Evolutionary conservation across 2,888 invertebrate species (phyloP).

Genomic region (Hydrotaea cyrtoneurina): DNA sequence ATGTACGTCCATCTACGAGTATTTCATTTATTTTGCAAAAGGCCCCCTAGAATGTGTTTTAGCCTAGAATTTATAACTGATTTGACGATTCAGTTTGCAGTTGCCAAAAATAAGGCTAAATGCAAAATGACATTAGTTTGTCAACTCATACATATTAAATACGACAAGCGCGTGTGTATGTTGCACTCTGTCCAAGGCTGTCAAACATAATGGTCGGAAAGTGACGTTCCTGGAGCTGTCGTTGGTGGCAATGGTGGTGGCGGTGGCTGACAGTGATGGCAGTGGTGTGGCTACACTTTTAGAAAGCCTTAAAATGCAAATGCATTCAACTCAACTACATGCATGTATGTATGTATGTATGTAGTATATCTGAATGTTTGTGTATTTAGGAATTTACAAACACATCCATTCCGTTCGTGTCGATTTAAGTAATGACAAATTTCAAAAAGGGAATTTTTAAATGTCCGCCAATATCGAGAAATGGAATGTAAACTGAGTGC

Average conservation of each 20-base stretch:
- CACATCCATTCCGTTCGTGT: constrained; percentile 7
- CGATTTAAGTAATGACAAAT: constrained; percentile 29
- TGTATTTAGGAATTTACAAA: constrained; percentile 11
- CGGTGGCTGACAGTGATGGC: not conserved
- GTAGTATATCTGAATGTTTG: constrained; percentile 25
- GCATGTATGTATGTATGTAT: not conserved
- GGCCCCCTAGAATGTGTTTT: constrained; percentile 47
- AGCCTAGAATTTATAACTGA: constrained; percentile 69
- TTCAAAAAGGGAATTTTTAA: constrained; percentile 37
- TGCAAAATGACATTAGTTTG: constrained; percentile 66
- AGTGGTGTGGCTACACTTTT: constrained; percentile 39
- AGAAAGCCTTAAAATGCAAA: constrained; percentile 36
- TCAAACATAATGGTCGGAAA: constrained; percentile 37
- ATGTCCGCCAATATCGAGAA: constrained; percentile 33
- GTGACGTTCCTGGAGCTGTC: constrained; percentile 13
- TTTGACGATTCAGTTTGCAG: constrained; percentile 69
- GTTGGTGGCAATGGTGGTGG: not conserved
- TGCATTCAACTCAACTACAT: constrained; percentile 13
- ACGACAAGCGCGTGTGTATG: constrained; percentile 43
- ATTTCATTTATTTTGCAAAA: constrained; percentile 47
- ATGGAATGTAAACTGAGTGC: constrained; percentile 28
- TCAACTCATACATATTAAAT: constrained; percentile 68
- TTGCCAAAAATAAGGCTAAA: constrained; percentile 60
- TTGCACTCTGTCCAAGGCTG: constrained; percentile 54
- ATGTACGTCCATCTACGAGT: constrained; percentile 14